These are phyloP conservation scores for Ornithoptera alexandrae DNA, from an alignment of 2,888 invertebrate species.

Conservation along the genomic window DNA sequence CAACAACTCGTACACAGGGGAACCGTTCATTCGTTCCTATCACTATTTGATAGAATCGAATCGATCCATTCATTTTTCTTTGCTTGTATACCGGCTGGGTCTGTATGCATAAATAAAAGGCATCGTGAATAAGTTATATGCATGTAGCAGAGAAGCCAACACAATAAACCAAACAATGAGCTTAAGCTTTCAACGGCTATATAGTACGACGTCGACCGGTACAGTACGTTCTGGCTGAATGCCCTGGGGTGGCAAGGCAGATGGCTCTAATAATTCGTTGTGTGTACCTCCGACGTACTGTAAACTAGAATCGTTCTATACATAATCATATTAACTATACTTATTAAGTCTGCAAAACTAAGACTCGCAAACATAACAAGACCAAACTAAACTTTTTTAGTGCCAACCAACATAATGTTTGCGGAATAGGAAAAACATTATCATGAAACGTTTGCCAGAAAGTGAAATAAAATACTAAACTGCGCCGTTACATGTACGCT, in stretches of 20 bases:
- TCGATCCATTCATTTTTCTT: constrained; percentile 27
- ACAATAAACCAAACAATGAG: constrained; percentile 39
- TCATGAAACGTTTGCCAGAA: constrained; percentile 27
- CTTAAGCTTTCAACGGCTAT: constrained; percentile 34
- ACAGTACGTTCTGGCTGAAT: constrained; percentile 25
- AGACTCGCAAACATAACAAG: constrained; percentile 7
- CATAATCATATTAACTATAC: background rate
- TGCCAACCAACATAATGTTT: constrained; percentile 21
- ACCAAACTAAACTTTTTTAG: constrained; percentile 25
- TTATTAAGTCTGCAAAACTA: constrained; percentile 1
- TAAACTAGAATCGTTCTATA: constrained; percentile 8
- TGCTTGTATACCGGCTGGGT: constrained; percentile 17
- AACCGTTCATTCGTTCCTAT: constrained; percentile 26
- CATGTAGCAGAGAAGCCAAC: constrained; percentile 31
- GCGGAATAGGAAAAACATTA: constrained; percentile 27
- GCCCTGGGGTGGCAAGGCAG: constrained; percentile 23
- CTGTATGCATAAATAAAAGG: constrained; percentile 23
- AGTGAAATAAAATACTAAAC: constrained; percentile 29
- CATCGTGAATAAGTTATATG: constrained; percentile 32
- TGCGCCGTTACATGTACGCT: constrained; percentile 25
- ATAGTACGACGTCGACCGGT: constrained; percentile 14
- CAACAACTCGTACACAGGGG: constrained; percentile 23
- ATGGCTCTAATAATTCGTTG: constrained; percentile 27
- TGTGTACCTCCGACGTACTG: constrained; percentile 15
- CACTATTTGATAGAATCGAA: constrained; percentile 29